Evolutionary conservation across 2,113 vertebrate genomes (phyloP).

Genomic region (Callocephalon fimbriatum): DNA sequence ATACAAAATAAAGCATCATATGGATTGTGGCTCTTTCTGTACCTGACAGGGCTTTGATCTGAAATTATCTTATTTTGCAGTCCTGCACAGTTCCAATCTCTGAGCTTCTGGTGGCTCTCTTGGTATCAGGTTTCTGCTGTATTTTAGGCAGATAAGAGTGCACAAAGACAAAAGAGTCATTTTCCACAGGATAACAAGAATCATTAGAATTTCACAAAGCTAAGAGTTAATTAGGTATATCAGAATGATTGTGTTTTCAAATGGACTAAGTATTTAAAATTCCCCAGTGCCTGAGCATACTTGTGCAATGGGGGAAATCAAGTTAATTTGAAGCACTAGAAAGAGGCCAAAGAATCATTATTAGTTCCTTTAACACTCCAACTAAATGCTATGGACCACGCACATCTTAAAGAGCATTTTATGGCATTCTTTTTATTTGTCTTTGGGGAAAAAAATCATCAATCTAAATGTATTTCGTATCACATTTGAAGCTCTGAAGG

Average conservation of each 20-base stretch:
- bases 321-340: neutral
- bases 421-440: neutral
- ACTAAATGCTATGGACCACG: neutral
- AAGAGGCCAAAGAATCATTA: neutral
- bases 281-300: neutral
- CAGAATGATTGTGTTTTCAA: neutral
- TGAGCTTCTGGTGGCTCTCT: neutral
- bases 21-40: neutral
- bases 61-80: neutral
- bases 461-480: neutral
- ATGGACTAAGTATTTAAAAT: neutral
- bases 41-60: neutral
- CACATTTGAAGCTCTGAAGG: neutral
- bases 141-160: neutral
- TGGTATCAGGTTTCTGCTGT: neutral
- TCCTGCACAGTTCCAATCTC: neutral
- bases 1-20: neutral
- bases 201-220: neutral
- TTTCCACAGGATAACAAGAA: neutral
- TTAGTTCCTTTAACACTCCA: neutral
- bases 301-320: neutral
- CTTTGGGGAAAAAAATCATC: neutral
- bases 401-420: fast-evolving
- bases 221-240: neutral
- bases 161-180: neutral